Percentiles rank a stretch among this genome's conserved stretches.
Conservation (phyloP, 92 coral and sea anemone genomes). For the Porites lobata region DNA sequence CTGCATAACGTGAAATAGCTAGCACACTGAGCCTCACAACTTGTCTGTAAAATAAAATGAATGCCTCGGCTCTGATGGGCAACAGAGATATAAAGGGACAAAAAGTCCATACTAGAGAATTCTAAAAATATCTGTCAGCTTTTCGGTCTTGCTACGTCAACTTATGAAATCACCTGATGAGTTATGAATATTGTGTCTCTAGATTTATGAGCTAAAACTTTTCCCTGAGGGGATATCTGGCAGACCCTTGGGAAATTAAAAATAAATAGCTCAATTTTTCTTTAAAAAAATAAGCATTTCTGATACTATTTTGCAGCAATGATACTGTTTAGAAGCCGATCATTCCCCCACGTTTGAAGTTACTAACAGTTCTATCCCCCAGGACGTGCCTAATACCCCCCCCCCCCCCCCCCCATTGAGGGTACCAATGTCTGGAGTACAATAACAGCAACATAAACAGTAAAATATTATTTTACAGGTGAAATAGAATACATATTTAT, state of each 20-base stretch:
- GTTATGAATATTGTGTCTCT: no score
- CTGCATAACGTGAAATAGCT: constrained; percentile 11
- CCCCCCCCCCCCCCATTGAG: no score
- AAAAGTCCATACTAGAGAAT: constrained; percentile 6
- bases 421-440: no score
- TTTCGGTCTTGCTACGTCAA: background rate
- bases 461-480: no score
- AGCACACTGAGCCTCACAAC: constrained; percentile 14
- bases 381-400: constrained; percentile 2
- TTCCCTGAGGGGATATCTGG: constrained; percentile 11
- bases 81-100: constrained; percentile 10
- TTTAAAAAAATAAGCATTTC: no score
- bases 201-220: background rate
- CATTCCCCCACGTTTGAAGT: constrained; percentile 1
- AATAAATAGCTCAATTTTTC: no score
- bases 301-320: background rate
- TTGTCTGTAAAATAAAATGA: constrained; percentile 8
- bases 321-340: background rate
- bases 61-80: constrained; percentile 14
- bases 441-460: no score
- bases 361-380: background rate
- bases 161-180: constrained; percentile 12
- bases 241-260: background rate
- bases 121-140: constrained; percentile 10
- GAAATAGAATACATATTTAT: no score